A percentile compares a stretch with the other conserved stretches of the same genome.
Evolutionary conservation across 2,113 vertebrate genomes (phyloP).

Genomic region (Catharus minimus): DNA sequence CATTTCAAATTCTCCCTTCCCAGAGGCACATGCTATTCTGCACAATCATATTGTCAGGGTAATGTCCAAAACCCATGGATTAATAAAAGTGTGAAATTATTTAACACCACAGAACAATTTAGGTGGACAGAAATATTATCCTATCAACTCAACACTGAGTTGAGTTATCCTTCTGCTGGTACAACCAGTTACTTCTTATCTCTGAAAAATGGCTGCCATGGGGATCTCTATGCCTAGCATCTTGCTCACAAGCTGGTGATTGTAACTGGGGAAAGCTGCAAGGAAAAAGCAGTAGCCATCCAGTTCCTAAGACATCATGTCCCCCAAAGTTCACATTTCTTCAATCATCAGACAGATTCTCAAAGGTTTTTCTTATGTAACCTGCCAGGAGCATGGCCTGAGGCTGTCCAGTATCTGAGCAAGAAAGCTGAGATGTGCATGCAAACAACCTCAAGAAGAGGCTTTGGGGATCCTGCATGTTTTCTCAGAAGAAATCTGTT

Average conservation of each 20-base stretch:
- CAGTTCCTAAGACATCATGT: neutral
- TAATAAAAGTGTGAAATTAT: neutral
- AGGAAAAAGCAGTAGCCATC: neutral
- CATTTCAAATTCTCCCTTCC: neutral
- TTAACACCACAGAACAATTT: neutral
- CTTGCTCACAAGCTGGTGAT: neutral
- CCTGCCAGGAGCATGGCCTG: neutral
- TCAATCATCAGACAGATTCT: neutral
- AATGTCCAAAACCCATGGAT: neutral
- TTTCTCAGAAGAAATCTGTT: neutral
- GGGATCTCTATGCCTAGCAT: neutral
- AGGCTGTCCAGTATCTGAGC: neutral
- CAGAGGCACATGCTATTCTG: neutral
- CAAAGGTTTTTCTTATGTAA: neutral
- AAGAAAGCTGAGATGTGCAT: neutral
- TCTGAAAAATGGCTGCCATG: neutral
- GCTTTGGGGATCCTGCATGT: neutral
- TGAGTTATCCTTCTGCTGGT: neutral
- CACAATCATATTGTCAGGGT: neutral
- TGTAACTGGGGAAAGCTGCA: neutral
- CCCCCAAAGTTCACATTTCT: neutral
- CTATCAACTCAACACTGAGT: neutral
- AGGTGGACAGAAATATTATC: neutral
- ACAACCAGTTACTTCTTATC: neutral
- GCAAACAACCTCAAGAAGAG: neutral